Base-by-base conservation (phyloP, 2,888 invertebrate genomes). In the Amblyjoppa fuscipennis region DNA sequence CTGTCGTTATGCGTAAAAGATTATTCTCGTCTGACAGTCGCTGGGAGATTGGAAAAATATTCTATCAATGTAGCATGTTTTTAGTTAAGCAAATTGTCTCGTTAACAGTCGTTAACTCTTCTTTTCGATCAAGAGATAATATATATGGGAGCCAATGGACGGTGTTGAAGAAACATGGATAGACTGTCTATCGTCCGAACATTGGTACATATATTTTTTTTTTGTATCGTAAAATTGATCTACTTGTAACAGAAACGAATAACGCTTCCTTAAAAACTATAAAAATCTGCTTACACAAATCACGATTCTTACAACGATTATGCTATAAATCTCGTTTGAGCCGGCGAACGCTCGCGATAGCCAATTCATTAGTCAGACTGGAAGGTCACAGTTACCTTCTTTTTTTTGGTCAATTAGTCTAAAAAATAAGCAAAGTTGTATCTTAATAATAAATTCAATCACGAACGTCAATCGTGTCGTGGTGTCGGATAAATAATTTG, bases 241-340 rank as follows among this genome's bases (percentile, higher is more conserved):
- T 74, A 74, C 45, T 66, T 13, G 49, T 61, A 66, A 71, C 61
- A 38, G 51, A 68, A 79, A 31, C 51, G 71, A 66, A 78, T 61
- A 79, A 51, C 75, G 41, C 49, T 69, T 69, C 56, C 56, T 84
- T 61, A 78, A 71, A 74, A 77, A 77, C 11, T 69, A 77, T 68
- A 73, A 41, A 25, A 38, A 71, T 70, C 6, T 61, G 51, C 59
- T 66, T 56, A 75, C 61, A 71, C 51, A 81, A 13, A 51, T 64
- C 31, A 34, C 49, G 38, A 53, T 81, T 78, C 49, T 82, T 83
- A 64, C 56, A 69, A 78, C 79, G 75, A 79, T 79, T 70, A 74
- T 38, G 73, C n/a, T 64, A n/a, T 61, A 69, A 13, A 77, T n/a
- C 34, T 49, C 53, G 7, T 34, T 53, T 51, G 41, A 66, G 16